A percentile compares a stretch with the other conserved stretches of the same genome.
Evolutionary conservation across 1,140 invertebrate genomes (phyloP).

Genomic region (Aleiodes sp.): DNA sequence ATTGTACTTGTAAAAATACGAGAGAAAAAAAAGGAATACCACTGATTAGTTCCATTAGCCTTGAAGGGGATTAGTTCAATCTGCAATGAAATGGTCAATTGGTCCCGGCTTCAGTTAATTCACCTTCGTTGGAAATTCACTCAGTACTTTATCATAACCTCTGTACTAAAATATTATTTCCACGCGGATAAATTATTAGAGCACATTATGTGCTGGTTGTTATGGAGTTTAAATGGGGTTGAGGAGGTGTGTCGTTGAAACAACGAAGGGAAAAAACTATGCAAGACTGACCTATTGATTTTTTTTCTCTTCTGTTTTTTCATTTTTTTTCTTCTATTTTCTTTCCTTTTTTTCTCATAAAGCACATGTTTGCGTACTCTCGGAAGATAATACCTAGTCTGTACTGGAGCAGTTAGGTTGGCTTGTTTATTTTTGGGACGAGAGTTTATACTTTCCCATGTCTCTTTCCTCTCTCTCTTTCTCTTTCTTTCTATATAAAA

Average conservation of each 20-base stretch:
- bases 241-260: conserved; percentile 31
- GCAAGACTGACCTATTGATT: conserved; percentile 53
- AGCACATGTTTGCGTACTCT: conserved; percentile 15
- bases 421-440: conserved; percentile 17
- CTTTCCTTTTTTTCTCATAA: conserved; percentile 5
- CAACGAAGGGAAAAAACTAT: conserved; percentile 34
- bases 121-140: conserved; percentile 5
- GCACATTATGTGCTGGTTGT: conserved; percentile 55
- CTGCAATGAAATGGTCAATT: conserved; percentile 36
- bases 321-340: neutral
- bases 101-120: conserved; percentile 32
- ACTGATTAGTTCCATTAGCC: conserved; percentile 28
- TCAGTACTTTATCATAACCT: conserved; percentile 27
- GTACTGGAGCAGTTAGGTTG: neutral
- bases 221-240: conserved; percentile 5
- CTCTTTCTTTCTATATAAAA: neutral
- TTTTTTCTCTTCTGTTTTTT: conserved; percentile 35
- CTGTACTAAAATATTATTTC: conserved; percentile 40
- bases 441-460: neutral
- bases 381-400: conserved; percentile 8
- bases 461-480: no score
- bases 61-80: conserved; percentile 31
- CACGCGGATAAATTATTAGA: conserved; percentile 58
- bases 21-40: neutral
- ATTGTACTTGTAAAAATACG: neutral